phyloP scores from a whole-genome alignment of 2,888 invertebrate genomes.

The Ceraclea dissimilis region DNA sequence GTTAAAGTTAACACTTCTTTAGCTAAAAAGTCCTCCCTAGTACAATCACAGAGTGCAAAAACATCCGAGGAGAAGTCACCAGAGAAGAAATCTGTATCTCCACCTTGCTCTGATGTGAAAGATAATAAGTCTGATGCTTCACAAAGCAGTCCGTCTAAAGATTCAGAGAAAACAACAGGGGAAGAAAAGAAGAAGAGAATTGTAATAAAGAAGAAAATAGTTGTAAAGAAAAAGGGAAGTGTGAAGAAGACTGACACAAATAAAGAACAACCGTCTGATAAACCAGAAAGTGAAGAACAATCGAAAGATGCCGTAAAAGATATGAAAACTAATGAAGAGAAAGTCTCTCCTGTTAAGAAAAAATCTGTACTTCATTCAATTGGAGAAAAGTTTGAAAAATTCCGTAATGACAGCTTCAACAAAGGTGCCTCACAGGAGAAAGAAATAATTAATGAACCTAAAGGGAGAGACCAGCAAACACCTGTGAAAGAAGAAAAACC shows the following conservation, averaged over 20 bases:
- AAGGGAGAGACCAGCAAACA: constrained; percentile 14
- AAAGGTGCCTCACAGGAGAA: constrained; percentile 48
- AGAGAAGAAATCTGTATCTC: constrained; percentile 29
- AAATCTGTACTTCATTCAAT: constrained; percentile 65
- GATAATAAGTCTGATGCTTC: not conserved
- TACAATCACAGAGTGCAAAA: too few relatives aligned
- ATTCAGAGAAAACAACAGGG: constrained; percentile 1
- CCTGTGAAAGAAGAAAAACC: constrained; percentile 31
- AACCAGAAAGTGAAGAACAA: constrained; percentile 29
- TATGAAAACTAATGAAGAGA: constrained; percentile 18
- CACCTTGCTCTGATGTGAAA: not conserved
- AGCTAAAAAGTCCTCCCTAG: too few relatives aligned
- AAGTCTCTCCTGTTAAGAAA: constrained; percentile 43
- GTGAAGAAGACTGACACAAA: constrained; percentile 30
- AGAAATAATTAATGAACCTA: constrained; percentile 32
- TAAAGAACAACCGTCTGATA: constrained; percentile 20
- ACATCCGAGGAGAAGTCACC: constrained; percentile 4
- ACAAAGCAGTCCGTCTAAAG: constrained; percentile 1
- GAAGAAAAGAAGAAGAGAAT: constrained; percentile 25
- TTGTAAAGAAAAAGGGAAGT: constrained; percentile 20
- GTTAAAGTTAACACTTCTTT: too few relatives aligned
- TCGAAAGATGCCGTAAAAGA: constrained; percentile 32
- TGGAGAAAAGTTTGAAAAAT: constrained; percentile 69
- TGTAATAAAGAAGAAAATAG: constrained; percentile 24
- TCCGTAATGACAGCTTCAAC: constrained; percentile 47